phyloP scores from a whole-genome alignment of 2,113 vertebrate genomes.

The Misgurnus anguillicaudatus region DNA sequence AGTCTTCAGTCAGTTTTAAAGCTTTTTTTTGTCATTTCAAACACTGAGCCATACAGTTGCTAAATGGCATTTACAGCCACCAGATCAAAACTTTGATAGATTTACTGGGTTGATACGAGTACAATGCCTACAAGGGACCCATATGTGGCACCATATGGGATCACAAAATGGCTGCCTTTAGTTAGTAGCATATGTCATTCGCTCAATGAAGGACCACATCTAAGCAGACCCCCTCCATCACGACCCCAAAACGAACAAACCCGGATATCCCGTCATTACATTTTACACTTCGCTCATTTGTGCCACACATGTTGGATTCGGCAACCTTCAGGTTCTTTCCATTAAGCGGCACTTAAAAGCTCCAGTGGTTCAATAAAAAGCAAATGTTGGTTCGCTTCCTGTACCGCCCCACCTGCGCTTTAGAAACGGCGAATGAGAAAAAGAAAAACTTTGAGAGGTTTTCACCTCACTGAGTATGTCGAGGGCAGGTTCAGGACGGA shows the following conservation, averaged over 20 bases:
- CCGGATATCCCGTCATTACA: slow-evolving; percentile 72
- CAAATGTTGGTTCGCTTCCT: slow-evolving; percentile 30
- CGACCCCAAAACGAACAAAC: slow-evolving; percentile 21
- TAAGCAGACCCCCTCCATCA: slow-evolving; percentile 18
- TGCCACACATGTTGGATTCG: slow-evolving; percentile 68
- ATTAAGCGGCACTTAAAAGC: slow-evolving; percentile 21
- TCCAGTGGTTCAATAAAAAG: slow-evolving; percentile 22
- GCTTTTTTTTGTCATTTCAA: not conserved
- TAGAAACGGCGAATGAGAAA: slow-evolving; percentile 45
- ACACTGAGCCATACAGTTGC: not conserved
- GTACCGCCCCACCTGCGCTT: slow-evolving; percentile 44
- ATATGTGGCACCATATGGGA: slow-evolving; percentile 42
- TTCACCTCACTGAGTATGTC: slow-evolving; percentile 12
- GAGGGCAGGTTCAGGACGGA: not conserved
- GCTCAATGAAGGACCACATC: slow-evolving; percentile 50
- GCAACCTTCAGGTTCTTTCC: slow-evolving; percentile 30
- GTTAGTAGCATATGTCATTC: slow-evolving; percentile 17
- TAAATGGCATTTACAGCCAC: not conserved
- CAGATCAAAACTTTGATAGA: not conserved
- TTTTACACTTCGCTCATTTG: slow-evolving; percentile 71
- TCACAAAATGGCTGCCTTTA: slow-evolving; percentile 10
- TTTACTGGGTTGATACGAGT: slow-evolving; percentile 1
- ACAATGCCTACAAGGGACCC: slow-evolving; percentile 29
- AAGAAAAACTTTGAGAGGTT: not conserved
- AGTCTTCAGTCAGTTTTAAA: too few relatives aligned